Conservation (phyloP, 2,113 vertebrate genomes). For the Uria lomvia region DNA sequence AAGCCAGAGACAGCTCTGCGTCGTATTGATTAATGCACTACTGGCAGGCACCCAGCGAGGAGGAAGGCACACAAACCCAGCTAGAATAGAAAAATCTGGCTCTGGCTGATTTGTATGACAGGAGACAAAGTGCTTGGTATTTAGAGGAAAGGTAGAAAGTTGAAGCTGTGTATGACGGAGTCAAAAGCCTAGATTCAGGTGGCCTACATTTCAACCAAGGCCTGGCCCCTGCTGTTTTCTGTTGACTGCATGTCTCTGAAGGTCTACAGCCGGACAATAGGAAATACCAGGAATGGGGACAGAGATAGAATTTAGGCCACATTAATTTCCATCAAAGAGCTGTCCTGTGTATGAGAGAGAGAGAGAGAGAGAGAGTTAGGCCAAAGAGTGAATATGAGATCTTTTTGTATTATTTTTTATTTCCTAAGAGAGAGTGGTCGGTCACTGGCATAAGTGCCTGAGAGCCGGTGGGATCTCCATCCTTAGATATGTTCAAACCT, state of each 20-base stretch:
- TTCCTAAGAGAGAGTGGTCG: not conserved
- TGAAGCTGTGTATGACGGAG: constrained; percentile 16
- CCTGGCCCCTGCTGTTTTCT: not conserved
- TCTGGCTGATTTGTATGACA: constrained; percentile 47
- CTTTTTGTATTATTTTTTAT: not conserved
- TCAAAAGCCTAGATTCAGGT: constrained; percentile 21
- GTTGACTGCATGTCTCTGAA: not conserved
- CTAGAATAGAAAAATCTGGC: constrained; percentile 49
- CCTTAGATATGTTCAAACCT: not conserved
- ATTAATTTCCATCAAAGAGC: constrained; percentile 12
- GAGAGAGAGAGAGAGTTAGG: not conserved
- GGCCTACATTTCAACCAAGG: constrained; percentile 50
- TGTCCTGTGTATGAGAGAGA: not conserved
- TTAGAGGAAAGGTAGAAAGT: constrained; percentile 46
- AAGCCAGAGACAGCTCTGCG: not conserved
- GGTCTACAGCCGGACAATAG: constrained; percentile 28
- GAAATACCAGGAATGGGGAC: not conserved
- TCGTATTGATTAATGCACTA: constrained; percentile 48
- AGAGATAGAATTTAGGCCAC: constrained; percentile 47
- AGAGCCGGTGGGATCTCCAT: not conserved
- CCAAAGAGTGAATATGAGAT: not conserved
- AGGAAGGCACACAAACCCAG: constrained; percentile 54
- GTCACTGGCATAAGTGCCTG: not conserved
- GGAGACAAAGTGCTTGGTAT: constrained; percentile 50
- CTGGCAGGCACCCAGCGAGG: constrained; percentile 45